Conservation (phyloP, 2,888 invertebrate genomes). For the Drosophila aldrichi region DNA sequence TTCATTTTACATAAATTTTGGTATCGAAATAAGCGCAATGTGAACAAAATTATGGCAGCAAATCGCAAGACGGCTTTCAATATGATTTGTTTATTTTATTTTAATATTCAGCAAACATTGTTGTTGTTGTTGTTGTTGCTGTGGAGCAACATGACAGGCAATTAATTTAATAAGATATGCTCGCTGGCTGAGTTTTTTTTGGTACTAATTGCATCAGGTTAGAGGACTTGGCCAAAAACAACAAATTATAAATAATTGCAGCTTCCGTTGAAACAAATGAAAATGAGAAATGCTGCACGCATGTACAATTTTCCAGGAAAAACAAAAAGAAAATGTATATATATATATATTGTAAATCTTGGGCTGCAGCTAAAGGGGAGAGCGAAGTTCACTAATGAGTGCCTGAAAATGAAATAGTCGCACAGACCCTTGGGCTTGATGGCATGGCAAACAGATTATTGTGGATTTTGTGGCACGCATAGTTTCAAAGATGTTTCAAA, state of each 20-base stretch:
- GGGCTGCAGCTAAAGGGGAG: conserved; percentile 4
- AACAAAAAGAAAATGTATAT: not conserved
- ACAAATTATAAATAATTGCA: conserved; percentile 80
- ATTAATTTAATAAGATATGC: conserved; percentile 68
- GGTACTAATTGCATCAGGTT: conserved; percentile 63
- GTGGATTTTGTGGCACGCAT: conserved; percentile 77
- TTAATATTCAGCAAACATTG: conserved; percentile 52
- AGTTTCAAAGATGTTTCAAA: conserved; percentile 74
- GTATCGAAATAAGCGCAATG: conserved; percentile 67
- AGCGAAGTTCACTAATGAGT: conserved; percentile 70
- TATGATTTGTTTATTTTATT: conserved; percentile 62
- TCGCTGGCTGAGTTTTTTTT: conserved; percentile 33
- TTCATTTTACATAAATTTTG: conserved; percentile 78
- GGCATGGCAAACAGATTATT: conserved; percentile 72
- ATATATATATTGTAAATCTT: conserved; percentile 22
- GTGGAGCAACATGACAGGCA: conserved; percentile 73
- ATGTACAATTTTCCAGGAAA: conserved; percentile 71
- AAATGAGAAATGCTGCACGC: conserved; percentile 66
- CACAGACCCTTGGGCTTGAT: conserved; percentile 49
- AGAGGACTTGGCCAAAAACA: conserved; percentile 47
- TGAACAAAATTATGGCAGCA: conserved; percentile 72
- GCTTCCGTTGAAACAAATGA: conserved; percentile 66
- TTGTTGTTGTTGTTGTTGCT: conserved; percentile 23
- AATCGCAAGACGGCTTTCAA: conserved; percentile 70
- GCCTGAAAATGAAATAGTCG: conserved; percentile 27